Percentiles rank a stretch among this genome's conserved stretches.
phyloP scores from a whole-genome alignment of 1,140 invertebrate genomes.

The Heliothis virescens region DNA sequence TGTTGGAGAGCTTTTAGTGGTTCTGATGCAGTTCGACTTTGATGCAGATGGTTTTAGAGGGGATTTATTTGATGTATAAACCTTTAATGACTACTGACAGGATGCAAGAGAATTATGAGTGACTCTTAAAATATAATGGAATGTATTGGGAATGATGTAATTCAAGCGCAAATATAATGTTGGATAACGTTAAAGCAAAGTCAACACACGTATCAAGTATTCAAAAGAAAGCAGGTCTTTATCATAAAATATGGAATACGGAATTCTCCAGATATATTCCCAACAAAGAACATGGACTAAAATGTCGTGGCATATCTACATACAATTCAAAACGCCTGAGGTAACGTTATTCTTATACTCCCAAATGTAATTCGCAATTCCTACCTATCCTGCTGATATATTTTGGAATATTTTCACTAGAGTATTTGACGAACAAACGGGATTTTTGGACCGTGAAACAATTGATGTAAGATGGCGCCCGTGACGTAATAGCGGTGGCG shows the following conservation, averaged over 20 bases:
- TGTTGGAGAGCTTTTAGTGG: not conserved
- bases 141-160: too few species aligned
- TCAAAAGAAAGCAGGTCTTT: not conserved
- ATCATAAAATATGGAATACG: constrained; percentile 32
- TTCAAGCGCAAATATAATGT: not conserved
- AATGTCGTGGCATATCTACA: constrained; percentile 19
- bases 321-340: constrained; percentile 24
- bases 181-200: not conserved
- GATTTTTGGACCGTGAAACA: constrained; percentile 22
- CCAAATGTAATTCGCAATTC: not conserved
- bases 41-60: not conserved
- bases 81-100: not conserved
- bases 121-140: too few species aligned
- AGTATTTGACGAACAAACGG: not conserved
- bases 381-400: constrained; percentile 1
- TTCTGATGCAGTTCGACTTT: not conserved
- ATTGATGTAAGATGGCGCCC: constrained; percentile 2
- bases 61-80: not conserved
- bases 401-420: constrained; percentile 8
- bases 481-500: too few species aligned
- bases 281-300: constrained; percentile 16
- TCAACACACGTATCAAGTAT: not conserved
- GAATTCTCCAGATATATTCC: constrained; percentile 26
- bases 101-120: too few species aligned
- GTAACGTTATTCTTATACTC: constrained; percentile 19